Evolutionary conservation across 1,140 invertebrate genomes (phyloP).

Genomic region (Musca domestica): DNA sequence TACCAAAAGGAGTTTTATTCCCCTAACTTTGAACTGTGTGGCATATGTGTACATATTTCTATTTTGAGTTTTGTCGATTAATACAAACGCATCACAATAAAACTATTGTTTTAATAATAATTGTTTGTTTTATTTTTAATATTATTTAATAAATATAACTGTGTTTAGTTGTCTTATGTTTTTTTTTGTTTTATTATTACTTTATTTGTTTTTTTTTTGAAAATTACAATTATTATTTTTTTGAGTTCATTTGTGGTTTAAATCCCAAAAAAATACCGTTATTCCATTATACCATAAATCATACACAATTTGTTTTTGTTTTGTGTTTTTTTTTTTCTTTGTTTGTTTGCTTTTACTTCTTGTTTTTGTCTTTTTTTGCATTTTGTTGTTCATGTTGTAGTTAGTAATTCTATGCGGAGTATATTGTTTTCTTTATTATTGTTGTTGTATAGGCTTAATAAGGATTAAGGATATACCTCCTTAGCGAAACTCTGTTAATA

Average conservation of each 20-base stretch:
- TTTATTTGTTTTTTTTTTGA: slow-evolving; percentile 6
- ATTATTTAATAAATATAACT: slow-evolving; percentile 17
- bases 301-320: neutral
- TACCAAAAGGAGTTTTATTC: too few relatives aligned
- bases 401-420: too few relatives aligned
- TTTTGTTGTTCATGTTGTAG: too few relatives aligned
- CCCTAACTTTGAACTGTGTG: too few relatives aligned
- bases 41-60: too few relatives aligned
- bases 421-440: too few relatives aligned
- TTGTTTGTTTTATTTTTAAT: slow-evolving; percentile 1
- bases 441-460: slow-evolving; percentile 11
- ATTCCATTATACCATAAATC: neutral
- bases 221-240: slow-evolving; percentile 16
- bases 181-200: too few relatives aligned
- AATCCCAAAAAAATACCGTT: slow-evolving; percentile 4
- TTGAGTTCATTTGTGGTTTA: slow-evolving; percentile 7
- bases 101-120: slow-evolving; percentile 4
- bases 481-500: slow-evolving; percentile 15
- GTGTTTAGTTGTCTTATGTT: too few relatives aligned
- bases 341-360: too few relatives aligned
- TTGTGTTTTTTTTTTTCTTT: too few relatives aligned
- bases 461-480: slow-evolving; percentile 10
- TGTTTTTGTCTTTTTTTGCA: too few relatives aligned
- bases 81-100: neutral
- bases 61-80: too few relatives aligned